Percentiles rank a stretch among this genome's conserved stretches.
Conservation (phyloP, 2,888 invertebrate species). For the Ennomos quercinarius region DNA sequence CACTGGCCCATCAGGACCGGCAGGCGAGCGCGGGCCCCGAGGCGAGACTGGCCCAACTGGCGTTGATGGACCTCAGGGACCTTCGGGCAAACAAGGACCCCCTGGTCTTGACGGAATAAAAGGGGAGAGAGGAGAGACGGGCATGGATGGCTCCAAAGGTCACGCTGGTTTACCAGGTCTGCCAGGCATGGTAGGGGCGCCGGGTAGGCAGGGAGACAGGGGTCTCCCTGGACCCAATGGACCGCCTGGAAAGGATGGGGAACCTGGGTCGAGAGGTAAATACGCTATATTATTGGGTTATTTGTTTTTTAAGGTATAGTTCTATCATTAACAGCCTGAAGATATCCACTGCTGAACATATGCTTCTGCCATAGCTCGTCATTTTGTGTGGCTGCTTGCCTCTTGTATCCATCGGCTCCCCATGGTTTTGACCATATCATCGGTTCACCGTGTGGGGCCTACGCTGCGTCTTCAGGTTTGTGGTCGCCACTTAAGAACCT, state of each 20-base stretch:
- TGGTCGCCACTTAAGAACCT: too few relatives aligned
- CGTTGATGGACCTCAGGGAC: conserved; percentile 91
- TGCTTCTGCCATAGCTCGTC: too few relatives aligned
- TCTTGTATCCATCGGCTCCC: too few relatives aligned
- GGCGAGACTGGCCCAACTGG: conserved; percentile 92
- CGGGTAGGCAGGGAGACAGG: conserved; percentile 88
- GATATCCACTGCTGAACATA: too few relatives aligned
- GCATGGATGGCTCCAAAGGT: conserved; percentile 91
- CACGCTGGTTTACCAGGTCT: conserved; percentile 93
- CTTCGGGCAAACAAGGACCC: conserved; percentile 91
- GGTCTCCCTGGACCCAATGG: conserved; percentile 88
- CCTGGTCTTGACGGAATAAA: conserved; percentile 91
- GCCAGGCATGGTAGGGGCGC: conserved; percentile 91
- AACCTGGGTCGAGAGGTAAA: conserved; percentile 88
- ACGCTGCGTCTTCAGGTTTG: too few relatives aligned
- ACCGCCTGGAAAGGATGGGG: conserved; percentile 91
- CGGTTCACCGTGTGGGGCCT: too few relatives aligned
- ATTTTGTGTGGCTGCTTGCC: too few relatives aligned
- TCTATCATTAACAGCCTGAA: too few relatives aligned
- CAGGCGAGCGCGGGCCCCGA: conserved; percentile 89
- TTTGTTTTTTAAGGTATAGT: too few relatives aligned
- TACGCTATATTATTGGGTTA: background rate
- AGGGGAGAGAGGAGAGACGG: conserved; percentile 86
- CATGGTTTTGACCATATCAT: too few relatives aligned
- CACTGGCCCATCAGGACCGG: conserved; percentile 87